phyloP scores from a whole-genome alignment of 2,797 vertebrate species.

The Columba guinea region DNA sequence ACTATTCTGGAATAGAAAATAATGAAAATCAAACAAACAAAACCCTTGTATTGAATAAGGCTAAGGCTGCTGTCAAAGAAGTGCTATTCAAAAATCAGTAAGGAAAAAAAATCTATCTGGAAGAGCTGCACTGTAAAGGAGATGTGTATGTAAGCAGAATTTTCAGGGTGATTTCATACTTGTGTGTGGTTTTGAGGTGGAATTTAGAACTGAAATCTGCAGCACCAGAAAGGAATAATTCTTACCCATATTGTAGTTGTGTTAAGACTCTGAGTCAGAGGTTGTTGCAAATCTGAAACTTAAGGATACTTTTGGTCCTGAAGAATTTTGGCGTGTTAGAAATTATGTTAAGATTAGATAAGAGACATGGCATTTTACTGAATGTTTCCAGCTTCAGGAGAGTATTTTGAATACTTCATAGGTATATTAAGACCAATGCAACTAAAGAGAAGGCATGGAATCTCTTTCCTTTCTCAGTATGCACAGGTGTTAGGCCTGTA shows the following conservation, averaged over 20 bases:
- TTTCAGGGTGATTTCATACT: neutral
- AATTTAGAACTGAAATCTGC: neutral
- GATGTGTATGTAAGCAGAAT: neutral
- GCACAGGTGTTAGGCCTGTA: neutral
- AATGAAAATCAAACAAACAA: neutral
- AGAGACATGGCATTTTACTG: neutral
- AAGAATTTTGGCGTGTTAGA: neutral
- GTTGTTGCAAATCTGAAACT: neutral
- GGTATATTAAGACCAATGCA: neutral
- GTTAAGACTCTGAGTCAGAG: neutral
- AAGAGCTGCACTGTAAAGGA: neutral
- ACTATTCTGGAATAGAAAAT: neutral
- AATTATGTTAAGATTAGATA: neutral
- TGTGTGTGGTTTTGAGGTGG: neutral
- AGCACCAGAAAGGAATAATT: neutral
- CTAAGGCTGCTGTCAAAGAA: neutral
- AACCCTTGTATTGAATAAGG: neutral
- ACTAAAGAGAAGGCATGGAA: neutral
- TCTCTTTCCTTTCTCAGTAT: neutral
- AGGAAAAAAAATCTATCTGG: conserved; percentile 20
- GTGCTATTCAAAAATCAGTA: conserved; percentile 36
- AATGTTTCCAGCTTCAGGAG: neutral
- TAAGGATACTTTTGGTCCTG: neutral
- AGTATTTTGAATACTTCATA: neutral
- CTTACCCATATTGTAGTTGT: neutral